Base-by-base conservation (phyloP, 2,113 vertebrate genomes). In the Callopanchax toddi region DNA sequence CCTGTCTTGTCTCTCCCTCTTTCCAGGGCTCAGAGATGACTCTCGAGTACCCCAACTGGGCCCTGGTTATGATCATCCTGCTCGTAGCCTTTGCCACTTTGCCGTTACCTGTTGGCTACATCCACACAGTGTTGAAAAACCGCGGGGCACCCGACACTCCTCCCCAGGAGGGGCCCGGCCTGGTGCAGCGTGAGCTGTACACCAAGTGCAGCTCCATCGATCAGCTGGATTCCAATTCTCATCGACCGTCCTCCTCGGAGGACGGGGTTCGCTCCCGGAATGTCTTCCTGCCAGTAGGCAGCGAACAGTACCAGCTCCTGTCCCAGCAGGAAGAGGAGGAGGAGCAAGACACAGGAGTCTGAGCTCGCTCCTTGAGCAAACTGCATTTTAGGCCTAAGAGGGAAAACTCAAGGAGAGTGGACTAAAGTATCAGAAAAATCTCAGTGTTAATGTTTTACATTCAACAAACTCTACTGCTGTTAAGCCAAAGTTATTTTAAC, bases 31-130 rank as follows among this genome's bases (percentile, higher is more conserved):
- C 92, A 0, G 97, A 99, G 70, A 93, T 85, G 76, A 96, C 90
- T 67, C 87, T 98, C 0, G 92, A 93, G 62, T 99, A 98, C 83
- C 97, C 97, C 0, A 79, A 86, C 6, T 99, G 97, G 97, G 95
- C 95, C 66, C 89, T 98, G 87, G 94, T 84, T 0, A 83, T 99
- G 78, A 94, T 98, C 18, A 86, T 94, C 78, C 71, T 89, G 44
- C 93, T 99, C 49, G 97, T 99, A 42, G 74, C 93, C 0, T 52
- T 95, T 51, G 96, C 97, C 0, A 91, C 85, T 51, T 87, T 98
- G 67, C 97, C 97, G 1, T 93, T 99, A 26, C 97, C 97, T 0
- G 71, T 95, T 25, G 91, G 93, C 52, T 96, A 96, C 76, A 73
- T 98, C 78, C 90, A 95, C 36, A 84, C 93, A 5, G 86, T 91